Conservation (phyloP, 2,113 vertebrate species). For the Ictidomys tridecemlineatus region DNA sequence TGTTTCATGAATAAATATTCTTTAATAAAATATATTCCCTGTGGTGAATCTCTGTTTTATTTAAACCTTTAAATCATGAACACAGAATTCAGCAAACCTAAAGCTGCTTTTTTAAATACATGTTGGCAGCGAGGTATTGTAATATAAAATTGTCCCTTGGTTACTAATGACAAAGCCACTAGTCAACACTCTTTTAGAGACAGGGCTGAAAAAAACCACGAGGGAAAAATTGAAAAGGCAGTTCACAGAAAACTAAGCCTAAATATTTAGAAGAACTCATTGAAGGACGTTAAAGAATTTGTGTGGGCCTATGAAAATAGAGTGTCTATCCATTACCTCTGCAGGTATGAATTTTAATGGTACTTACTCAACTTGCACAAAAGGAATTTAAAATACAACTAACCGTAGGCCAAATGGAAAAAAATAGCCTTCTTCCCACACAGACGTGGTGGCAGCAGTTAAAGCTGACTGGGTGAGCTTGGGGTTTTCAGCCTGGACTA, state of each 20-base stretch:
- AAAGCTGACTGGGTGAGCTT: conserved; percentile 41
- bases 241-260: conserved; percentile 62
- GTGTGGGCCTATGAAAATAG: conserved; percentile 25
- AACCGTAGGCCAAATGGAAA: conserved; percentile 33
- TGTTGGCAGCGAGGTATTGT: conserved; percentile 49
- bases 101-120: conserved; percentile 45
- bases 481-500: background rate
- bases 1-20: conserved; percentile 53
- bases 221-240: conserved; percentile 21
- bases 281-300: conserved; percentile 63
- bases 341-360: background rate
- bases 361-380: conserved; percentile 64
- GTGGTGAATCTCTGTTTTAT: conserved; percentile 27
- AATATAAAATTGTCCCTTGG: conserved; percentile 44
- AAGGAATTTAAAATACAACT: conserved; percentile 65
- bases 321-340: background rate
- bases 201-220: background rate
- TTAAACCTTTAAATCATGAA: conserved; percentile 61
- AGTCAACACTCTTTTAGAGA: conserved; percentile 43
- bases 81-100: conserved; percentile 61
- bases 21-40: conserved; percentile 64
- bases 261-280: conserved; percentile 49
- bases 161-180: conserved; percentile 62
- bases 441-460: background rate
- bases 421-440: background rate